These are phyloP conservation scores for Aphidius ervi DNA, from an alignment of 1,140 invertebrate genomes.

Conservation along the genomic window DNA sequence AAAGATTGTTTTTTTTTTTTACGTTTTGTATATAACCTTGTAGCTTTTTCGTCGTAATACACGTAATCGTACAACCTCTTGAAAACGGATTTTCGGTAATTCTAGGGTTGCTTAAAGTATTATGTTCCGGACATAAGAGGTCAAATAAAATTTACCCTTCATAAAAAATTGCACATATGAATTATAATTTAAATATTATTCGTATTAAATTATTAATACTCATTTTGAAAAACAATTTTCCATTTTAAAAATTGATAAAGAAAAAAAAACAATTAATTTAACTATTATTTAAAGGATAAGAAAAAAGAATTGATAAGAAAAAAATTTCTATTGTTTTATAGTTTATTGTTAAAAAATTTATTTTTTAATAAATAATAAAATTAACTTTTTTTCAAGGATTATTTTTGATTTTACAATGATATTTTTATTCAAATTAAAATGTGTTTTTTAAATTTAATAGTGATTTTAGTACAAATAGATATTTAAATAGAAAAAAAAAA, in stretches of 20 bases:
- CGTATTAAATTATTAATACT: too few species aligned
- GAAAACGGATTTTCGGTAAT: constrained; percentile 40
- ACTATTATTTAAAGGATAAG: not conserved
- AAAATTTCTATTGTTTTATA: too few species aligned
- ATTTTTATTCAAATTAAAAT: too few species aligned
- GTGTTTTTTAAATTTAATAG: too few species aligned
- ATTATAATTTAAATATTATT: too few species aligned
- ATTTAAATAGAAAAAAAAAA: too few species aligned
- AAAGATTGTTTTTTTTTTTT: constrained; percentile 17
- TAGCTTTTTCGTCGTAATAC: constrained; percentile 18
- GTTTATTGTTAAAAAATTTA: not conserved
- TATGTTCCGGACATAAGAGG: constrained; percentile 33
- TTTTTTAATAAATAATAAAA: too few species aligned
- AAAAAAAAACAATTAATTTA: not conserved
- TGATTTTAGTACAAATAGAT: too few species aligned
- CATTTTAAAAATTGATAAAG: not conserved
- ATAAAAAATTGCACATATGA: constrained; percentile 42
- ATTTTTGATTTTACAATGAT: too few species aligned
- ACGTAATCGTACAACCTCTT: constrained; percentile 19
- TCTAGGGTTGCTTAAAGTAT: constrained; percentile 37
- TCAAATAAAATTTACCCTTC: constrained; percentile 37
- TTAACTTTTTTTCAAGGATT: too few species aligned
- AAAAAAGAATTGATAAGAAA: not conserved
- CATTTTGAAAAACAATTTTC: too few species aligned
- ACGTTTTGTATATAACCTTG: constrained; percentile 8